phyloP scores from a whole-genome alignment of 2,888 invertebrate genomes.

The Pilophorus perplexus region DNA sequence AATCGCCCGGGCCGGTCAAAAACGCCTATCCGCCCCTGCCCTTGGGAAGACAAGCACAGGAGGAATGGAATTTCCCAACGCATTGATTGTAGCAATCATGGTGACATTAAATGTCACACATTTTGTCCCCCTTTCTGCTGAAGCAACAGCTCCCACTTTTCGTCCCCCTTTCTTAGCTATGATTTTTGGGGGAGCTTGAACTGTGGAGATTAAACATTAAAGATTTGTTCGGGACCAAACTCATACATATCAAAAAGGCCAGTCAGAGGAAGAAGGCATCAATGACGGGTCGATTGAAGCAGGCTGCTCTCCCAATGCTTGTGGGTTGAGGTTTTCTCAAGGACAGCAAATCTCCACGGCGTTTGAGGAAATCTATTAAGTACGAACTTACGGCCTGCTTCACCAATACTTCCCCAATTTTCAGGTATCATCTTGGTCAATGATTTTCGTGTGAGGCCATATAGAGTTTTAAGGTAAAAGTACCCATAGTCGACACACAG shows the following conservation, averaged over 20 bases:
- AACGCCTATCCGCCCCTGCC: too few relatives aligned
- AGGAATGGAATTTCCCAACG: conserved; percentile 47
- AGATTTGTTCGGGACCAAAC: neutral
- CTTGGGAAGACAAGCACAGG: conserved; percentile 49
- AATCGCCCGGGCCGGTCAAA: too few relatives aligned
- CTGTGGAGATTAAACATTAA: conserved; percentile 9
- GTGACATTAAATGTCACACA: too few relatives aligned
- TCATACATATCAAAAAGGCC: conserved; percentile 12
- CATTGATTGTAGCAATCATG: neutral
- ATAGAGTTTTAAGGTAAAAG: neutral
- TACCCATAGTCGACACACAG: too few relatives aligned
- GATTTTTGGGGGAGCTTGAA: conserved; percentile 7
- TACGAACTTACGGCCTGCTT: neutral
- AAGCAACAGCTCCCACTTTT: neutral
- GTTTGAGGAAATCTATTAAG: too few relatives aligned
- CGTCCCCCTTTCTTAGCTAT: conserved; percentile 9
- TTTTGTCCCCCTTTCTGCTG: conserved; percentile 2
- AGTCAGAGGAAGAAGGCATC: neutral
- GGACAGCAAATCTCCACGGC: too few relatives aligned
- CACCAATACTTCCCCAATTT: neutral
- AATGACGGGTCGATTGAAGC: conserved; percentile 5
- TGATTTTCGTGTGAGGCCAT: too few relatives aligned
- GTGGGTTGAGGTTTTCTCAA: conserved; percentile 4
- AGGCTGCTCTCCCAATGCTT: conserved; percentile 3
- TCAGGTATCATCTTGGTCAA: neutral